Percentiles rank a stretch among this genome's conserved stretches.
phyloP scores from a whole-genome alignment of 2,113 vertebrate species.

The Phocoena sinus region DNA sequence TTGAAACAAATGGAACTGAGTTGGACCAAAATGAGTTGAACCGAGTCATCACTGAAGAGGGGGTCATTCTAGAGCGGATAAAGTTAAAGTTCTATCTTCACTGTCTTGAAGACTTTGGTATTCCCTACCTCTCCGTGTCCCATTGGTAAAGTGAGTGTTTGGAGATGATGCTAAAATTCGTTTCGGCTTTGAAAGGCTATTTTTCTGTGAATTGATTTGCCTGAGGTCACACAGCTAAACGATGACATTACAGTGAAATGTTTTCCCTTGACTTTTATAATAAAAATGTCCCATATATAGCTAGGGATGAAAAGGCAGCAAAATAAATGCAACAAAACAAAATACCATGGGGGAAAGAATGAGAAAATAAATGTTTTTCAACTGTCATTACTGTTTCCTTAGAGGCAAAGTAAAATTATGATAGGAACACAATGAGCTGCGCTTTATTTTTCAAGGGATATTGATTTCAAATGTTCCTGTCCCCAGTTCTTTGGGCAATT shows the following conservation, averaged over 20 bases:
- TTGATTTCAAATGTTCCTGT: slow-evolving; percentile 66
- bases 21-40: background rate
- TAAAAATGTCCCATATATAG: background rate
- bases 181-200: background rate
- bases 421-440: slow-evolving; percentile 23
- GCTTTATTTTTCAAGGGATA: slow-evolving; percentile 35
- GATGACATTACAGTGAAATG: background rate
- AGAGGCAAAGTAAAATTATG: slow-evolving; percentile 40
- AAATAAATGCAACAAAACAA: background rate
- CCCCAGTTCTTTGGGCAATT: slow-evolving; percentile 20
- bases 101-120: background rate
- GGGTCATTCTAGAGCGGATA: no score
- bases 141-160: background rate
- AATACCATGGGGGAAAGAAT: background rate
- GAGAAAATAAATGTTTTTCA: slow-evolving; percentile 39
- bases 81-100: background rate
- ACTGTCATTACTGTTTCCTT: slow-evolving; percentile 24
- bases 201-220: background rate
- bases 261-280: slow-evolving; percentile 15
- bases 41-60: no score
- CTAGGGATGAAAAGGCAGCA: background rate
- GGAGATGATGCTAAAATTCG: background rate
- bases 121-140: background rate
- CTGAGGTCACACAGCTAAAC: background rate
- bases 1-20: background rate